A percentile compares a stretch with the other conserved stretches of the same genome.
Conservation (phyloP, 2,888 invertebrate species). For the Ephialtes manifestator region DNA sequence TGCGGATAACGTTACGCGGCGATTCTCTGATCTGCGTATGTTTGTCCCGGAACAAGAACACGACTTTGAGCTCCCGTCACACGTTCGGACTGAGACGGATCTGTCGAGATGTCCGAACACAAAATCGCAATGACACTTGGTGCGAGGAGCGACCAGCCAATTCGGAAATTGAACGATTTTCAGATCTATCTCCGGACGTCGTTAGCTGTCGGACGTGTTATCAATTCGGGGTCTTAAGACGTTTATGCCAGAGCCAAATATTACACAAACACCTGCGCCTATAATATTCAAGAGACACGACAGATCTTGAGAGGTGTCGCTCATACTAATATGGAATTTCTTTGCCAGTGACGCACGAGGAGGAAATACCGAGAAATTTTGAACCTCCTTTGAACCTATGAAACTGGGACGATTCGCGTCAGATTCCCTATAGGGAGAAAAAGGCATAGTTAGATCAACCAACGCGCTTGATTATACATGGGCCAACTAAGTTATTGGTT, state of each 20-base stretch:
- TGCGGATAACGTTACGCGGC: no score
- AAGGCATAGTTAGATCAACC: no score
- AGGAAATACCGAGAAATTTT: no score
- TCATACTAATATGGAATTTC: constrained; percentile 37
- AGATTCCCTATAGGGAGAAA: no score
- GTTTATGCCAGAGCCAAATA: constrained; percentile 37
- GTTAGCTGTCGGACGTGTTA: background rate
- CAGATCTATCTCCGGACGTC: background rate
- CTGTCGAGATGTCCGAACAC: constrained; percentile 3
- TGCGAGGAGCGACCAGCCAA: background rate
- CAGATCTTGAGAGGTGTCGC: constrained; percentile 27
- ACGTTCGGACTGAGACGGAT: background rate
- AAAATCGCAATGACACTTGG: constrained; percentile 5
- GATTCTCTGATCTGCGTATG: background rate
- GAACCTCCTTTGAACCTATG: no score
- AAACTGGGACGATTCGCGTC: no score
- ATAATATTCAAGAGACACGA: background rate
- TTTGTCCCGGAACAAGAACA: background rate
- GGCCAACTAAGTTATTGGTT: no score
- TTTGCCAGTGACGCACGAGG: constrained; percentile 35
- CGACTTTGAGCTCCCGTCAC: background rate
- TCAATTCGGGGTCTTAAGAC: constrained; percentile 21
- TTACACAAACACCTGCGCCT: constrained; percentile 29
- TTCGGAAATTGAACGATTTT: constrained; percentile 24
- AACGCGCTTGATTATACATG: no score